Conservation (phyloP, 2,888 invertebrate genomes). For the Napeogenes sylphis region DNA sequence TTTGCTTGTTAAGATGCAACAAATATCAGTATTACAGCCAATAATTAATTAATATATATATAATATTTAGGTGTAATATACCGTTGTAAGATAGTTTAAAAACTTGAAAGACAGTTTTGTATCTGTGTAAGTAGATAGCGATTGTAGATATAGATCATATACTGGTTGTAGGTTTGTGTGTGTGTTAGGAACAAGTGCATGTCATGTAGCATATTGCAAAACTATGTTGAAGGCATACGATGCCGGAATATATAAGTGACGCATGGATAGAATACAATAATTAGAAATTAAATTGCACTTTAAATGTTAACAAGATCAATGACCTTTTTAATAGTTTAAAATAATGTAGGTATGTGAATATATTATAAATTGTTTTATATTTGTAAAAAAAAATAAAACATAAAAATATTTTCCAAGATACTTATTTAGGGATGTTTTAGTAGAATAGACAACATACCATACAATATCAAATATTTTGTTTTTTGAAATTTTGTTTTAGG, state of each 20-base stretch:
- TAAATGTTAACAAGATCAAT: not conserved
- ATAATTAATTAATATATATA: slow-evolving; percentile 15
- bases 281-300: slow-evolving; percentile 1
- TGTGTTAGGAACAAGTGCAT: slow-evolving; percentile 65
- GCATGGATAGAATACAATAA: slow-evolving; percentile 39
- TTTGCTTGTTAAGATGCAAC: slow-evolving; percentile 28
- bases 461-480: not conserved
- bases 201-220: slow-evolving; percentile 51
- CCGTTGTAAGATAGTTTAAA: slow-evolving; percentile 30
- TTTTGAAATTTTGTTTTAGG: not conserved
- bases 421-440: slow-evolving; percentile 7
- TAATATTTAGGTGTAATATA: slow-evolving; percentile 12
- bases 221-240: slow-evolving; percentile 32
- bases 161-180: slow-evolving; percentile 56
- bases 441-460: not conserved
- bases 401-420: not conserved
- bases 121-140: slow-evolving; percentile 42
- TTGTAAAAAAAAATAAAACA: not conserved
- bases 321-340: not conserved
- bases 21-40: slow-evolving; percentile 26
- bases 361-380: not conserved
- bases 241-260: slow-evolving; percentile 41
- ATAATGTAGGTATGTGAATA: not conserved
- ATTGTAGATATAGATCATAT: slow-evolving; percentile 55
- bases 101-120: slow-evolving; percentile 41